Conservation (phyloP, 2,888 invertebrate genomes). For the Hirtodrosophila cameraria region DNA sequence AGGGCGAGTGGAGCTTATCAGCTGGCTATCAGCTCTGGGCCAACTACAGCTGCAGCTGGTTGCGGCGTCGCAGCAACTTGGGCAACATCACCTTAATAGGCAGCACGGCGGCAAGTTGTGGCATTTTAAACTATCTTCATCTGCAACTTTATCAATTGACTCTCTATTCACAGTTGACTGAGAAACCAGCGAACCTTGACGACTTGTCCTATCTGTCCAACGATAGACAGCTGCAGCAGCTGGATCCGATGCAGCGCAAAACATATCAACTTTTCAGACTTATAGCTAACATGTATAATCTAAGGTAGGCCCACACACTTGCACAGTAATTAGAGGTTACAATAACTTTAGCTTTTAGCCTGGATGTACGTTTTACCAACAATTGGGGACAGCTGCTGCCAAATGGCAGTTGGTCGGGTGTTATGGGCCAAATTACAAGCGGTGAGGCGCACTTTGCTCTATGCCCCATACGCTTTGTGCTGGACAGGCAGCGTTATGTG, state of each 20-base stretch:
- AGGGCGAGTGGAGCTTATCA: constrained; percentile 72
- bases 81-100: constrained; percentile 58
- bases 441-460: constrained; percentile 63
- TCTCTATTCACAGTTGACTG: constrained; percentile 51
- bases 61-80: constrained; percentile 73
- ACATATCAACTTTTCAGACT: constrained; percentile 72
- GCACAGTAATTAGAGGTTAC: neutral
- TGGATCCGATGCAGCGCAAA: constrained; percentile 81
- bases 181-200: constrained; percentile 60
- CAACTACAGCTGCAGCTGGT: constrained; percentile 50
- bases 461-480: constrained; percentile 75
- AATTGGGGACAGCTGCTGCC: constrained; percentile 69
- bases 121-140: neutral
- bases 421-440: constrained; percentile 65
- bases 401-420: constrained; percentile 77
- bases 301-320: constrained; percentile 56
- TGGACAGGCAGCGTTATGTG: constrained; percentile 53
- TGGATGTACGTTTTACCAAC: constrained; percentile 55
- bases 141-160: neutral
- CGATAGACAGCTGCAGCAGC: constrained; percentile 54
- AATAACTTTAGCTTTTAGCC: constrained; percentile 42
- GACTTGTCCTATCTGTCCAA: constrained; percentile 58
- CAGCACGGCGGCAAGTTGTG: constrained; percentile 58
- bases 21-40: constrained; percentile 55
- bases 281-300: constrained; percentile 67